Evolutionary conservation across 1,140 invertebrate species (phyloP), one percentile per base, ranked within the genome.

Genomic region (Prorops nasuta): DNA sequence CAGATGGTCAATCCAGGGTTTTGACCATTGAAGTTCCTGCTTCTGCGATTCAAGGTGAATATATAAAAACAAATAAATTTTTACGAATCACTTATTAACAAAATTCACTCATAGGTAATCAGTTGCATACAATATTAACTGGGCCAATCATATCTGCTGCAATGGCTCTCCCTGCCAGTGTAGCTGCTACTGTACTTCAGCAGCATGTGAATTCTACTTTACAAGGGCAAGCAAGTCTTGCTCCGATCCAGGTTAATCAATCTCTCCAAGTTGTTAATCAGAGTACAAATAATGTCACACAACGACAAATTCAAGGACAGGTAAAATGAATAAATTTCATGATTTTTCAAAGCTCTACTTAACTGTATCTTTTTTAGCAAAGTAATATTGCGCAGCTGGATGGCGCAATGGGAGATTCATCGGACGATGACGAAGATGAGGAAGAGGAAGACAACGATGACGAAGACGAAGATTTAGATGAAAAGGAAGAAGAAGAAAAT

Each of bases 141-240:
- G 90, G 90, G 19, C 88, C 89, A 19, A 84, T 92, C 22, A 92
- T 94, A 53, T 88, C 90, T 64, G 89, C 89, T 1, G 92, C 90
- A 36, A 91, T 94, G 82, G 83, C 84, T 60, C 79, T 93, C 51
- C 90, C 90, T 19, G 83, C 86, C 46, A 82, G 85, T 22, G 68
- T 90, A 63, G 90, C 92, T 39, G 87, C 88, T 1, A 84, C 86
- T 14, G 77, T 91, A 48, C 79, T 94, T 15, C 91, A 93, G 63
- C 88, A 92, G 64, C 91, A 94, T 71, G 89, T 95, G 2, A 92
- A 90, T 73, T 86, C 84, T 18, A 88, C 88, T n/a, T 74, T 90
- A 14, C 81, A 80, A 52, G 81, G 78, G 36, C 78, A 80, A 63
- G 73, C 78, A 39, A 64, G 72, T 18, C 54, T 76, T n/a, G 45